Conservation (phyloP, 2,797 vertebrate genomes). For the Botia kubotai region DNA sequence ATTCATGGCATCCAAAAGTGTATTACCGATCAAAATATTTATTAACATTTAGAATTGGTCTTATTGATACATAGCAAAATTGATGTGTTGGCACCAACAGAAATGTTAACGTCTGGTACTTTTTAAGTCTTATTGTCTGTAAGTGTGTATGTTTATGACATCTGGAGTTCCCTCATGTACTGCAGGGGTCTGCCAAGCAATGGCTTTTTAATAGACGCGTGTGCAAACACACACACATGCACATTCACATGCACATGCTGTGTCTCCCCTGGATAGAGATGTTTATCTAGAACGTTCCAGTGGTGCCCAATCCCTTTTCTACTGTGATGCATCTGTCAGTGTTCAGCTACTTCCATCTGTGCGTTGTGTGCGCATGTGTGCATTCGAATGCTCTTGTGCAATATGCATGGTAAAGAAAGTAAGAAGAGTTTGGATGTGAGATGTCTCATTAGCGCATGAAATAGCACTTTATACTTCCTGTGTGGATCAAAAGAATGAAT, state of each 20-base stretch:
- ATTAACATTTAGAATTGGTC: not conserved
- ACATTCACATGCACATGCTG: constrained; percentile 50
- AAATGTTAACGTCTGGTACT: not conserved
- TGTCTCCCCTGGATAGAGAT: constrained; percentile 76
- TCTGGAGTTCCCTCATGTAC: constrained; percentile 85
- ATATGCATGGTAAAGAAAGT: constrained; percentile 7
- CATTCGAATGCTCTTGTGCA: constrained; percentile 30
- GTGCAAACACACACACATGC: constrained; percentile 48
- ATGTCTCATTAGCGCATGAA: not conserved
- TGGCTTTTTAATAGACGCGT: constrained; percentile 80
- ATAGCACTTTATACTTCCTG: too few species aligned
- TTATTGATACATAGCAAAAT: not conserved
- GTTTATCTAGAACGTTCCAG: constrained; percentile 67
- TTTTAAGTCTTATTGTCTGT: constrained; percentile 17
- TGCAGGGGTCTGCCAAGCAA: constrained; percentile 76
- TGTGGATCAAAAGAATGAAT: not conserved
- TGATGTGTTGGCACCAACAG: not conserved
- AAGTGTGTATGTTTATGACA: constrained; percentile 68
- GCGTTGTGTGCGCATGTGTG: constrained; percentile 23
- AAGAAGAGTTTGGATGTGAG: not conserved
- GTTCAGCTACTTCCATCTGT: constrained; percentile 64
- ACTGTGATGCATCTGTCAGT: constrained; percentile 62
- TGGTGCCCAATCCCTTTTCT: constrained; percentile 55
- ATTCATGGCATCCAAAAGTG: not conserved
- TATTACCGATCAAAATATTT: not conserved